Base-by-base conservation (phyloP, 2,113 vertebrate species). In the Podocnemis expansa region DNA sequence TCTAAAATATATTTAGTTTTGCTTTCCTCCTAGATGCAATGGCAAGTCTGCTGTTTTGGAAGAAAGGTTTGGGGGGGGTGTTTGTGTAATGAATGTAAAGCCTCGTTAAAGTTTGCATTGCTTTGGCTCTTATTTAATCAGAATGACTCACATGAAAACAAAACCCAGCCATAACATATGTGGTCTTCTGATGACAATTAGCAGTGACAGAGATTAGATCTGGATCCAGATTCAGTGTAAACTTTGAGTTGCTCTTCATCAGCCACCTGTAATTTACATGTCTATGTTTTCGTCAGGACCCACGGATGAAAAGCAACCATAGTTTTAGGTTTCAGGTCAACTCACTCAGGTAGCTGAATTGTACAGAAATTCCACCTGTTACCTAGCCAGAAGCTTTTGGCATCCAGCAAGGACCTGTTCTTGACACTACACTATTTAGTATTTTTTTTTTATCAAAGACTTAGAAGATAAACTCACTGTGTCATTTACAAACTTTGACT, bases 241-340 rank as follows among this genome's bases (percentile, higher is more conserved):
- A 55, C 1, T 13, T 43, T 43, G 41, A 75, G 22, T 0, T 79
- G 34, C 4, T 84, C 5, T 1, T 13, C 83, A 47, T 24, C 25
- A 63, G 16, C 54, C 60, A 27, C 88, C 91, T 81, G 2, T 17
- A 56, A 14, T 31, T 6, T n/a, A 22, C 8, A 85, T 84, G 24
- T 54, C 63, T 24, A 17, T 1, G 1, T 82, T 63, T 21, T 85
- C 8, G n/a, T 58, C 19, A 29, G 38, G 31, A 14, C 9, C 13
- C 25, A 6, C 11, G 24, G 3, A 38, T 41, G 14, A 29, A 56
- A 41, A 51, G 22, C 12, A 55, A 2, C 0, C 10, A 13, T 5
- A 2, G 9, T 31, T 83, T 76, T 14, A 60, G 4, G 22, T 41
- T 13, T 12, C 1, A 27, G 19, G 49, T 38, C 0, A 0, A 1